Evolutionary conservation across 37 sponge, comb jelly and placozoan genomes (phyloP).

Genomic region (Corticium candelabrum): DNA sequence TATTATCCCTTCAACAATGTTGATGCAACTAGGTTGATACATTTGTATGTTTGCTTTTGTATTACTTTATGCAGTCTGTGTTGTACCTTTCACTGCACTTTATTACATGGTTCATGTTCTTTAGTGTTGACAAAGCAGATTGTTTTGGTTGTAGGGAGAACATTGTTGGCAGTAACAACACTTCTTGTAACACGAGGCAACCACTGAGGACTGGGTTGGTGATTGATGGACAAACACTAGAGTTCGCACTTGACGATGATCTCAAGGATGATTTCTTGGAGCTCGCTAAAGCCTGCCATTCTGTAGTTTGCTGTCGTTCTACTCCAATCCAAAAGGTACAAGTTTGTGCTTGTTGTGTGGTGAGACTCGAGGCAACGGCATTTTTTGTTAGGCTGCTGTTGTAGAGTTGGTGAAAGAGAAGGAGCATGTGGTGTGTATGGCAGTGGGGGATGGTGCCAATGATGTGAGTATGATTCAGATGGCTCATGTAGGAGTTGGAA

Average conservation of each 20-base stretch:
- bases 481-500: slow-evolving; percentile 77
- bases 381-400: slow-evolving; percentile 32
- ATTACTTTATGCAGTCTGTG: too few species aligned
- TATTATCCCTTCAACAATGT: too few species aligned
- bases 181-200: too few species aligned
- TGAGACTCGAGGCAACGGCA: not conserved
- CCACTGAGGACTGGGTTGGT: too few species aligned
- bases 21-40: too few species aligned
- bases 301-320: slow-evolving; percentile 73
- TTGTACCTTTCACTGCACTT: too few species aligned
- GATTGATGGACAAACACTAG: slow-evolving; percentile 58
- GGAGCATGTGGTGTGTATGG: slow-evolving; percentile 43
- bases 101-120: too few species aligned
- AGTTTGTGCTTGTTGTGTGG: not conserved
- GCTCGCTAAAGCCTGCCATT: slow-evolving; percentile 26
- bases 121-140: too few species aligned
- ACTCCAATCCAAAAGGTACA: slow-evolving; percentile 74
- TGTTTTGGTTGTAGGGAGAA: too few species aligned
- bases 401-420: slow-evolving; percentile 50
- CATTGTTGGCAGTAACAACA: too few species aligned
- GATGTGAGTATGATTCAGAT: slow-evolving; percentile 91
- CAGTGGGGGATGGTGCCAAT: slow-evolving; percentile 87
- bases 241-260: slow-evolving; percentile 18
- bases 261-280: slow-evolving; percentile 29
- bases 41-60: too few species aligned